Evolutionary conservation across 2,888 invertebrate species (phyloP).

Genomic region (Octonoba sinensis): DNA sequence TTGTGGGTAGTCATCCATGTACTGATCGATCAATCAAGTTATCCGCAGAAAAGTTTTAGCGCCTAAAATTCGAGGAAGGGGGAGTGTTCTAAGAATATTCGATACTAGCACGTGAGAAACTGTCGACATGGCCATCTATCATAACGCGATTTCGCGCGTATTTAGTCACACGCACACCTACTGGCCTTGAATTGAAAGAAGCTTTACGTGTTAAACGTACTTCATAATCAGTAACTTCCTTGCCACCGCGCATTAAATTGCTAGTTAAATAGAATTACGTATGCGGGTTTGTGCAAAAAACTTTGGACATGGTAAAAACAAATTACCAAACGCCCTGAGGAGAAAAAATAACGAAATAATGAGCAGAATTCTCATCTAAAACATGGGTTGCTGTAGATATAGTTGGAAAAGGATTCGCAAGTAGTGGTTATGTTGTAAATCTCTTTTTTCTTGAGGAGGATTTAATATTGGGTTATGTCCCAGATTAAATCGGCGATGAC

Average conservation of each 20-base stretch:
- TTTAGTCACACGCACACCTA: slow-evolving; percentile 27
- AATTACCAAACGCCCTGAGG: slow-evolving; percentile 3
- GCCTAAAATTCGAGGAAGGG: slow-evolving; percentile 27
- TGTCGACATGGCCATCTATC: slow-evolving; percentile 44
- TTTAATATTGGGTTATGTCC: slow-evolving; percentile 23
- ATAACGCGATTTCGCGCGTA: slow-evolving; percentile 12
- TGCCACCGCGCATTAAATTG: slow-evolving; percentile 54
- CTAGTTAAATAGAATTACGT: slow-evolving; percentile 35
- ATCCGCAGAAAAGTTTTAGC: slow-evolving; percentile 35
- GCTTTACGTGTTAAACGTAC: slow-evolving; percentile 21
- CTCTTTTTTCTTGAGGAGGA: slow-evolving; percentile 18
- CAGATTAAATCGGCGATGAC: slow-evolving; percentile 23
- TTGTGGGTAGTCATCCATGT: no score
- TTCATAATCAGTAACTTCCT: slow-evolving; percentile 50
- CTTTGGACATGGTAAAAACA: neutral
- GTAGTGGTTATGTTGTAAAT: slow-evolving; percentile 46
- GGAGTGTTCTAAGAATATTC: slow-evolving; percentile 30
- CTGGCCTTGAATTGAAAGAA: slow-evolving; percentile 21
- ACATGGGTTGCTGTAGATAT: slow-evolving; percentile 36
- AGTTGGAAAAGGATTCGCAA: slow-evolving; percentile 11
- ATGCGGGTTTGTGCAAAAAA: slow-evolving; percentile 8
- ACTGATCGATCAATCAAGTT: slow-evolving; percentile 44
- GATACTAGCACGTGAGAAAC: slow-evolving; percentile 56
- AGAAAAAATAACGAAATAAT: slow-evolving; percentile 5
- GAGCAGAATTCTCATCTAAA: slow-evolving; percentile 23